A percentile compares a stretch with the other conserved stretches of the same genome.
phyloP scores from a whole-genome alignment of 1,140 invertebrate genomes.

The Orchesella cincta region DNA sequence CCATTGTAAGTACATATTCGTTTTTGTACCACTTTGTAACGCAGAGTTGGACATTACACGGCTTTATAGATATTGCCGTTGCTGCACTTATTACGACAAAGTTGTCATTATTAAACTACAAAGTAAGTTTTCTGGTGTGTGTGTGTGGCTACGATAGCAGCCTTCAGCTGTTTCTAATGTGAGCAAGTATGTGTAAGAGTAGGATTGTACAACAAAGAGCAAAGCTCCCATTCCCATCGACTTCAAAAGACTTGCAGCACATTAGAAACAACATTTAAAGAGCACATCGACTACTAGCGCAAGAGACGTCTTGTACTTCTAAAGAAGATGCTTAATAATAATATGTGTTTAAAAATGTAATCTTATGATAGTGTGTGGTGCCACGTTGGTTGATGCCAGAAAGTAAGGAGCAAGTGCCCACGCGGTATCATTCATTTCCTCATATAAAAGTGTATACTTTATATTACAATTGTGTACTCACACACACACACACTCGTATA shows the following conservation, averaged over 20 bases:
- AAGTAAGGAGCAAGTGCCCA: constrained; percentile 38
- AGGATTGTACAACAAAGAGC: too few relatives aligned
- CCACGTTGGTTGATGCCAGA: neutral
- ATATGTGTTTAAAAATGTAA: neutral
- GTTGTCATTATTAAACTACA: neutral
- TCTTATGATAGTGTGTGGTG: neutral
- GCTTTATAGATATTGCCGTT: neutral
- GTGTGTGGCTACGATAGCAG: neutral
- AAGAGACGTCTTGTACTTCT: neutral
- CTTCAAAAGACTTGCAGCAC: too few relatives aligned
- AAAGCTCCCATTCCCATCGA: too few relatives aligned
- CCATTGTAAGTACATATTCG: neutral
- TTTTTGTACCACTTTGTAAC: too few relatives aligned
- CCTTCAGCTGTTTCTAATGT: too few relatives aligned
- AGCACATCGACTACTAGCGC: neutral
- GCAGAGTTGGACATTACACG: neutral
- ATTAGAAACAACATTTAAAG: neutral
- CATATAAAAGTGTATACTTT: constrained; percentile 7
- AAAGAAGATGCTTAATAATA: neutral
- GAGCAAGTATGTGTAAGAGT: too few relatives aligned
- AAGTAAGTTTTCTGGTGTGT: neutral
- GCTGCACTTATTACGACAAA: neutral
- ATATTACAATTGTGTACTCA: neutral
- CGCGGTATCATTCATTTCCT: constrained; percentile 47
- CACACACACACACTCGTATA: neutral